Base-by-base conservation (phyloP, 2,888 invertebrate genomes). In the Caenorhabditis sinica region DNA sequence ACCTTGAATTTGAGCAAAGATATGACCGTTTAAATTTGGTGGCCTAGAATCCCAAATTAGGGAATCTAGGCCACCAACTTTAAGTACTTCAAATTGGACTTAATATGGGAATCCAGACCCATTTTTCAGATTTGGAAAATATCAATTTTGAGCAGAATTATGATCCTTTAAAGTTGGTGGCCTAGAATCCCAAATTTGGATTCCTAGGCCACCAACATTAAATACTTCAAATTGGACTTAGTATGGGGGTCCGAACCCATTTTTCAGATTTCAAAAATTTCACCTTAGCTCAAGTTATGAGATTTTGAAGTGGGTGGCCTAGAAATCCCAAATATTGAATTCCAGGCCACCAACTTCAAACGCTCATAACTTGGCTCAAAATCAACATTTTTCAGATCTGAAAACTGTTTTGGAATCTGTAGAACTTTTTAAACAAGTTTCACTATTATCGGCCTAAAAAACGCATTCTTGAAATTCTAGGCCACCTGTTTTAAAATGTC, bases 321-420 rank as follows among this genome's bases (percentile, higher is more conserved):
- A 49, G 20, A 40, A 40, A 40, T 40, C 40, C 2, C 2, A 2
- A 58, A 28, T 25, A 28, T 56, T 28, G 56, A 13, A 28, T 56
- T 25, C 56, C 28, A 56, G 56, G 56, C 56, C 56, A 56, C 28
- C 15, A 56, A 56, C 28, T 56, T 25, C 15, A 56, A 28, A 56
- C 15, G 20, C 20, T 20, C 5, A 20, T 49, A 49, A 49, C 49
- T 49, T 5, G 49, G 20, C 20, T n/a, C 20, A 49, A 49, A 28
- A 15, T 58, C 13, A 0, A 13, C 33, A 33, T 4, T 33, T 40
- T 6, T 40, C 40, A 40, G 13, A 40, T 11, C 13, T 40, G 11
- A 13, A 40, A 40, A 11, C 2, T 13, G 13, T 2, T 13, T 11
- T 6, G n/a, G n/a, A n/a, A 2, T 40, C 13, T 40, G 13, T n/a